Percentiles rank a stretch among this genome's conserved stretches.
Conservation (phyloP, 2,113 vertebrate species). For the Caloenas nicobarica region DNA sequence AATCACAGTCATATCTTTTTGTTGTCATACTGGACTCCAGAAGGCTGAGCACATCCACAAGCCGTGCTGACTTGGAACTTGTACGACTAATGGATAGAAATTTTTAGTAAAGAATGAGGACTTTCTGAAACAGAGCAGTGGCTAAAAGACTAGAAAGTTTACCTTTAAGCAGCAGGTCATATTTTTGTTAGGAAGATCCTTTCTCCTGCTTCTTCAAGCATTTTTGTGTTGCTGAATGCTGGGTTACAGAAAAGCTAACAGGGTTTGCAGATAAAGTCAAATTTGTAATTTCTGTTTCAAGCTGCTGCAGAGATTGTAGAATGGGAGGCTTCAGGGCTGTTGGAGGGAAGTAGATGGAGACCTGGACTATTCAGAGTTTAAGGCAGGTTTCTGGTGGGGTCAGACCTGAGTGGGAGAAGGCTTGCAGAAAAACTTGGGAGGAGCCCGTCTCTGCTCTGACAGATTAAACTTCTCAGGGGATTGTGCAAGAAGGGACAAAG, state of each 20-base stretch:
- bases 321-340: not conserved
- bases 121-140: not conserved
- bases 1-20: not conserved
- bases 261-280: not conserved
- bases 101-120: not conserved
- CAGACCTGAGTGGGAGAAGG: not conserved
- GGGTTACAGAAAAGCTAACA: not conserved
- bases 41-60: not conserved
- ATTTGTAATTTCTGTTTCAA: not conserved
- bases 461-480: not conserved
- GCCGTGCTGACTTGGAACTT: not conserved
- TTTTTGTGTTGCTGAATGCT: not conserved
- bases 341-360: not conserved
- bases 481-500: not conserved
- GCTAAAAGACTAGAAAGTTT: not conserved
- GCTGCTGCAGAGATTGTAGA: not conserved
- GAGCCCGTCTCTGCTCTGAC: not conserved
- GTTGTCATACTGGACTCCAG: not conserved
- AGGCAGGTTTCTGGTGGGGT: not conserved
- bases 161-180: not conserved
- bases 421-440: not conserved
- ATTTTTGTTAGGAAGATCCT: not conserved
- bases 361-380: not conserved
- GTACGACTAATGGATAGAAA: not conserved
- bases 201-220: not conserved